phyloP scores from a whole-genome alignment of 2,797 vertebrate genomes.

The Pangasius mekongensis region DNA sequence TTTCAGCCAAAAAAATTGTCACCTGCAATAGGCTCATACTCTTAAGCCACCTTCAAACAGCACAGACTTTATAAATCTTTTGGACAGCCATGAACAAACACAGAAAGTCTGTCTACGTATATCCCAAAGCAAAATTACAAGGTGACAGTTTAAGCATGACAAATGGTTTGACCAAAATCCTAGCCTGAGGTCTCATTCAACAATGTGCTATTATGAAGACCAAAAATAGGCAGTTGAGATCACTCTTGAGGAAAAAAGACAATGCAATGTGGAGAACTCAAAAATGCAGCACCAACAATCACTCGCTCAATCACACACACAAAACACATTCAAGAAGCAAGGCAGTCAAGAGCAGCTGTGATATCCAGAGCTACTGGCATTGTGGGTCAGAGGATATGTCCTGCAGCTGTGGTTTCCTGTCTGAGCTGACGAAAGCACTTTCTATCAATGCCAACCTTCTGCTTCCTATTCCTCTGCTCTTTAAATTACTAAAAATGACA shows the following conservation, averaged over 20 bases:
- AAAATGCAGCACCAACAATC: constrained; percentile 55
- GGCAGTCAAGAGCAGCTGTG: constrained; percentile 70
- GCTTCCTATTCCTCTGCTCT: constrained; percentile 59
- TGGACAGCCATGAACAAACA: neutral
- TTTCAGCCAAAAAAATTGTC: neutral
- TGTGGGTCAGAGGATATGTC: constrained; percentile 73
- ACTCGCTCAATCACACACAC: constrained; percentile 40
- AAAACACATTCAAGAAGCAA: constrained; percentile 49
- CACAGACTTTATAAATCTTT: neutral
- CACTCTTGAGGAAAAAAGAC: constrained; percentile 54
- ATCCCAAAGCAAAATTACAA: constrained; percentile 9
- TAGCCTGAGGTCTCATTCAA: constrained; percentile 43
- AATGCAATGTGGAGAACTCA: constrained; percentile 49
- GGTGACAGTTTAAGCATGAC: constrained; percentile 7
- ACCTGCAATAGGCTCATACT: neutral
- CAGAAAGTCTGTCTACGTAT: constrained; percentile 1
- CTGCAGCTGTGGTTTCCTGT: constrained; percentile 80
- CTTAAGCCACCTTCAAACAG: neutral
- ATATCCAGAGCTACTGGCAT: constrained; percentile 63
- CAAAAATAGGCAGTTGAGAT: constrained; percentile 57
- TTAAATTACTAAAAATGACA: constrained; percentile 44
- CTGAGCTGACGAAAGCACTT: constrained; percentile 71
- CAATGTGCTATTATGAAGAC: constrained; percentile 55
- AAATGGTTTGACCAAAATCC: constrained; percentile 19
- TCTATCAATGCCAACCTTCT: constrained; percentile 68